Evolutionary conservation across 2,888 invertebrate species (phyloP).

Genomic region (Cistogaster globosa): DNA sequence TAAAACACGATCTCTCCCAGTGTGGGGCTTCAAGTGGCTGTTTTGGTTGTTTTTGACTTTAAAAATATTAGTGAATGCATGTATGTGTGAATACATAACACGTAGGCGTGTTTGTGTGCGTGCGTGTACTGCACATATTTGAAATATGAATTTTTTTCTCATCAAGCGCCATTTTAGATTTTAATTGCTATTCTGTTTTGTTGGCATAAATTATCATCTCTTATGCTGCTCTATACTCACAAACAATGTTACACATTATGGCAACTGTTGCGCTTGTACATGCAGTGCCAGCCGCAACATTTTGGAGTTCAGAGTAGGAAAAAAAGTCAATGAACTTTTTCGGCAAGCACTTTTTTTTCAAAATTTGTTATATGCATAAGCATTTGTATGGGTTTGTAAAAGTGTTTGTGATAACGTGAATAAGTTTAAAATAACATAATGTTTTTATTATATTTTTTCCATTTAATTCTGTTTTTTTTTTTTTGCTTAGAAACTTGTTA

Average conservation of each 20-base stretch:
- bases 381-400: background rate
- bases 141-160: conserved; percentile 20
- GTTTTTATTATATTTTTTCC: conserved; percentile 14
- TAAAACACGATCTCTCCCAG: conserved; percentile 22
- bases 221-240: background rate
- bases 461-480: conserved; percentile 38
- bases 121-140: conserved; percentile 41
- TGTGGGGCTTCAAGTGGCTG: conserved; percentile 43
- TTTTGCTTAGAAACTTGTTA: conserved; percentile 70
- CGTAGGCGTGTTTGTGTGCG: conserved; percentile 14
- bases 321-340: conserved; percentile 71
- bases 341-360: conserved; percentile 66
- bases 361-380: background rate
- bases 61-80: no score
- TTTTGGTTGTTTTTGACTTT: background rate
- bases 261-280: conserved; percentile 67
- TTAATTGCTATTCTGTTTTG: conserved; percentile 29
- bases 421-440: conserved; percentile 47
- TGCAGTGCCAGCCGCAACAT: conserved; percentile 56
- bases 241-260: conserved; percentile 24
- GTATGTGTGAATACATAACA: background rate
- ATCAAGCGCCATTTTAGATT: conserved; percentile 67
- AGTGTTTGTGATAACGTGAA: conserved; percentile 17
- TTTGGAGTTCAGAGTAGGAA: conserved; percentile 46
- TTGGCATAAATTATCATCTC: conserved; percentile 46